Evolutionary conservation across 2,888 invertebrate genomes (phyloP), one percentile per base, ranked within the genome.

Genomic region (Sesia bembeciformis): DNA sequence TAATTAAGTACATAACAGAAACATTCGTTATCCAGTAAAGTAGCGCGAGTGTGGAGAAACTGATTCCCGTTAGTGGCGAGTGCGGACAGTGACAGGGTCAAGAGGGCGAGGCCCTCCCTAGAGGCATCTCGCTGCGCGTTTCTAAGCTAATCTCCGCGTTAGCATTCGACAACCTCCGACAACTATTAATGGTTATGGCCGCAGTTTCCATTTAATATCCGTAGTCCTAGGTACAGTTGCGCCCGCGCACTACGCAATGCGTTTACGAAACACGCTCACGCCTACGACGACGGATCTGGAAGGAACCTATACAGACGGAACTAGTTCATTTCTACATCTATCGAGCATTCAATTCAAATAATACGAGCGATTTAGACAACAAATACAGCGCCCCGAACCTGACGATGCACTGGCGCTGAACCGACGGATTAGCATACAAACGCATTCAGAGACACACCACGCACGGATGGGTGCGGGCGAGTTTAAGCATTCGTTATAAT

Each of bases 331-430:
- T 80, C 83, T 84, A 82, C 76, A 81, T 85, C 81, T 83, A 86
- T 84, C 78, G 78, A 71, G 86, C 84, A 89, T 89, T 88, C 85
- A 85, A 89, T 89, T 89, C 87, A 87, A 88, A 89, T 89, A 87
- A 79, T 81, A 82, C 76, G 78, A 84, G 77, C 78, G 78, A 87
- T 89, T 86, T 86, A 84, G 81, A 83, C 87, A 83, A 85, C 82
- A 84, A 85, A 89, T 76, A 86, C 78, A 76, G 74, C 76, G 74
- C 73, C 73, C 71, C 73, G 80, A 80, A 83, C 77, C 80, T 81
- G 85, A 84, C 87, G 84, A 82, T 81, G 82, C 82, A 81, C 78
- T 81, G 81, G 84, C 84, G 81, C 81, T 79, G 77, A 75, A 74
- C 74, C 68, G 67, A 61, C 61, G 64, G 75, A 89, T 89, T 89